phyloP scores from a whole-genome alignment of 2,888 invertebrate species.

The Linnaemya tessellans region DNA sequence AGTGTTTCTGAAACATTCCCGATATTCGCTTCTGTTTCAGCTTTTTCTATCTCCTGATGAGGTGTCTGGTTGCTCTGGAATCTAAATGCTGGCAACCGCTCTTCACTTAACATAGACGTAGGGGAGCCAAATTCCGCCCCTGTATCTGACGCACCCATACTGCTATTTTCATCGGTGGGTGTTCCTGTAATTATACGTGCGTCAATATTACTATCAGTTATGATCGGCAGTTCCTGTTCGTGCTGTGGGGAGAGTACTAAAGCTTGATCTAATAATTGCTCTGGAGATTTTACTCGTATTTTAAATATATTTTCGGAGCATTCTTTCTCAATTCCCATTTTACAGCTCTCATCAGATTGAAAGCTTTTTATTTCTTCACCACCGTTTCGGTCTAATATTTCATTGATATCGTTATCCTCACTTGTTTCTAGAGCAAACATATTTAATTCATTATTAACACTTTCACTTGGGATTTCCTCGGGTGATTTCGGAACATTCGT shows the following conservation, averaged over 20 bases:
- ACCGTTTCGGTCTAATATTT: not conserved
- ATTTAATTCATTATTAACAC: not conserved
- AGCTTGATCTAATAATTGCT: conserved; percentile 33
- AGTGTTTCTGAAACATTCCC: not conserved
- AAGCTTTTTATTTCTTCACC: not conserved
- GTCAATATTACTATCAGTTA: conserved; percentile 41
- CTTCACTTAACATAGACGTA: conserved; percentile 77
- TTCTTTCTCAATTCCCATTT: conserved; percentile 1
- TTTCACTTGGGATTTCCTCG: not conserved
- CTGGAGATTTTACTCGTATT: conserved; percentile 57
- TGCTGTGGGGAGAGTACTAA: conserved; percentile 11
- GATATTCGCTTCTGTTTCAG: conserved; percentile 2
- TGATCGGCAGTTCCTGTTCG: conserved; percentile 21
- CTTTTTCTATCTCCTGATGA: conserved; percentile 48
- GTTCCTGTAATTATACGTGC: conserved; percentile 54
- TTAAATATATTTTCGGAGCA: conserved; percentile 29
- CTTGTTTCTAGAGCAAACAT: not conserved
- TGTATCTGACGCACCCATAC: conserved; percentile 75
- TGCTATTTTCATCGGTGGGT: conserved; percentile 76
- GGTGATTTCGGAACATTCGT: not conserved
- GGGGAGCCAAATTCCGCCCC: conserved; percentile 78
- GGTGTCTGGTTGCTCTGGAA: conserved; percentile 61
- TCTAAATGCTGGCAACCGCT: conserved; percentile 72
- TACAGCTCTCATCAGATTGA: not conserved
- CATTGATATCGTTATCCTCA: not conserved